Evolutionary conservation across 2,888 invertebrate species (phyloP).

Genomic region (Xestia rhomboidea): DNA sequence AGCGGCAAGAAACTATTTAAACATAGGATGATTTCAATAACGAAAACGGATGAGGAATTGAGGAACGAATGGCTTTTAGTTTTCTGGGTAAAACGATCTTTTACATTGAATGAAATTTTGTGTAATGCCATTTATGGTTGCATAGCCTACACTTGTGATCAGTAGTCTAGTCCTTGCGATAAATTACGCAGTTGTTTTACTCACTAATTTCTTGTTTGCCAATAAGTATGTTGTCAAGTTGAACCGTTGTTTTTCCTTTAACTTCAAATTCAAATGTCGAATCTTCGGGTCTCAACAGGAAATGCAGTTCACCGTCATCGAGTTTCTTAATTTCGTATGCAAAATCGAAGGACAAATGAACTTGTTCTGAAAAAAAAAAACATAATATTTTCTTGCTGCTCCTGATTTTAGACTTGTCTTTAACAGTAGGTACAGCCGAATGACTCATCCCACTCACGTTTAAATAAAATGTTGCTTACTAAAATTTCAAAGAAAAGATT

Average conservation of each 20-base stretch:
- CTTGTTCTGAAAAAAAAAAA: slow-evolving; percentile 43
- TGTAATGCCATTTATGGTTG: background rate
- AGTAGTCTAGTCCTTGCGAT: background rate
- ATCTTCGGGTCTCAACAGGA: slow-evolving; percentile 11
- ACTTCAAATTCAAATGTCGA: slow-evolving; percentile 12
- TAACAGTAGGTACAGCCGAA: background rate
- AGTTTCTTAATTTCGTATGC: slow-evolving; percentile 42
- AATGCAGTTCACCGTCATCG: slow-evolving; percentile 50
- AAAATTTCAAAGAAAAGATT: background rate
- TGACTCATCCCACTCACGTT: background rate
- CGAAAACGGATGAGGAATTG: background rate
- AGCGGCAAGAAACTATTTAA: background rate
- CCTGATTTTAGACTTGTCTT: background rate
- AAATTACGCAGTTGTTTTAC: background rate
- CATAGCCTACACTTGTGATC: background rate
- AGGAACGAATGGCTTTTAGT: background rate
- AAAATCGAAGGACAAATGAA: slow-evolving; percentile 21
- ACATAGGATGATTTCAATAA: background rate
- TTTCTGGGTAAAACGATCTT: background rate
- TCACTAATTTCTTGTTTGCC: slow-evolving; percentile 61
- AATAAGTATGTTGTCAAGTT: slow-evolving; percentile 41
- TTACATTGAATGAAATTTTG: background rate
- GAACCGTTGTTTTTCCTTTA: slow-evolving; percentile 27
- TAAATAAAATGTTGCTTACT: background rate
- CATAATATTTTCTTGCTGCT: background rate